phyloP scores from a whole-genome alignment of 2,113 vertebrate species.

The Campylomormyrus numenius region DNA sequence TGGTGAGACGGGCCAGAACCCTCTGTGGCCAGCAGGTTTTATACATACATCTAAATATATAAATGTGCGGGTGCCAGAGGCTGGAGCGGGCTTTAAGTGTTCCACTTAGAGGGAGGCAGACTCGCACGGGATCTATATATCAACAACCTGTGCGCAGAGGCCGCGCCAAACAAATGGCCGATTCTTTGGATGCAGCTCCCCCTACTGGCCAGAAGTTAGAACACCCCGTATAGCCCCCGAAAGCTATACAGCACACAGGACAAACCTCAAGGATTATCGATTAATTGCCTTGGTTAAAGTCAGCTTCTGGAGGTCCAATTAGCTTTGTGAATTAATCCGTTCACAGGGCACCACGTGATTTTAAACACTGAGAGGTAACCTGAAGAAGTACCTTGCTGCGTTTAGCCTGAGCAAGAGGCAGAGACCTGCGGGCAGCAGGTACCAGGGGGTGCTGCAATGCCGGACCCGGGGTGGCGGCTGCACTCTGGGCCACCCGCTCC shows the following conservation, averaged over 20 bases:
- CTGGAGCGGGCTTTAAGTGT: background rate
- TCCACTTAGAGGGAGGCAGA: background rate
- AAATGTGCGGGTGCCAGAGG: background rate
- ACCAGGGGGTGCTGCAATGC: slow-evolving; percentile 54
- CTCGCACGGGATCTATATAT: slow-evolving; percentile 12
- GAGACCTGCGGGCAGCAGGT: slow-evolving; percentile 64
- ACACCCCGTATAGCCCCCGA: background rate
- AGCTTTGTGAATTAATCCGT: background rate
- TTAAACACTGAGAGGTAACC: background rate
- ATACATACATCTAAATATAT: background rate
- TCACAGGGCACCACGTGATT: no score
- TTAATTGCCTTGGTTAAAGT: background rate
- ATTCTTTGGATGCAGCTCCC: slow-evolving; percentile 15
- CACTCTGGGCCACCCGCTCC: slow-evolving; percentile 51
- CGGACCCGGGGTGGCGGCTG: slow-evolving; percentile 42
- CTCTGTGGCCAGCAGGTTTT: background rate
- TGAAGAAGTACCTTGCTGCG: slow-evolving; percentile 66
- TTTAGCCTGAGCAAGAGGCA: slow-evolving; percentile 60
- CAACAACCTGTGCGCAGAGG: background rate
- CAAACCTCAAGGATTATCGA: background rate
- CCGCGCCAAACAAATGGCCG: background rate
- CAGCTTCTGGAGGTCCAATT: background rate
- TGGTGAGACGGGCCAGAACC: background rate
- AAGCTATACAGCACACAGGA: background rate
- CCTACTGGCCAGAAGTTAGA: background rate